Evolutionary conservation across 2,797 vertebrate species (phyloP), one percentile per base, ranked within the genome.

Genomic region (Oreortyx pictus): DNA sequence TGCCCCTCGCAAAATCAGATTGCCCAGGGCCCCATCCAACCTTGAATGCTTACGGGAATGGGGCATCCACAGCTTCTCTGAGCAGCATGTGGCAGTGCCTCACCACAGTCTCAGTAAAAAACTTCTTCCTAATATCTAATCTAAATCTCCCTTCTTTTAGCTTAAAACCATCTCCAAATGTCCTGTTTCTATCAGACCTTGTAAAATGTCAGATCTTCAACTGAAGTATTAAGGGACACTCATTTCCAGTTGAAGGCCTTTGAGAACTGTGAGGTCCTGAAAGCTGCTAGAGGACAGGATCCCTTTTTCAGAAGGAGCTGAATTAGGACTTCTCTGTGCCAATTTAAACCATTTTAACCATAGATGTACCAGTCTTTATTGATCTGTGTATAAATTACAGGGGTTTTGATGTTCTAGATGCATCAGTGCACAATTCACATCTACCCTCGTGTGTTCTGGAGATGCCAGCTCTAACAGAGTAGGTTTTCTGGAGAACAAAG

Each of bases 401-500:
- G 31, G 6, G 3, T 75, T 88, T 76, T 56, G 33, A 47, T 20
- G 4, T 61, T 89, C 23, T 23, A 68, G 41, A 17, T 11, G 15
- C 9, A 56, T 41, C 49, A 57, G 2, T 27, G 41, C 7, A 23
- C 47, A 59, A 35, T 88, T 73, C 81, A 3, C 19, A 31, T 52
- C 33, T 50, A 44, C 10, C 2, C 2, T 57, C 3, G 6, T 1
- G 2, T 44, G 5, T 27, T 88, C 80, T n/a, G 88, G 66, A 64
- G 11, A 4, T 54, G 22, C 78, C 23, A 73, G 6, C 9, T 78
- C 15, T 57, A 75, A 37, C 7, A 59, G 27, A 31, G 13, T 11
- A 12, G 13, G 2, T 3, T 17, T 27, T 18, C 22, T 24, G 24
- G 37, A 11, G 3, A 1, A 17, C 52, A n/a, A n/a, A 29, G 3